Percentiles rank a stretch among this genome's conserved stretches.
Conservation (phyloP, 2,797 vertebrate species). For the Notolabrus celidotus region DNA sequence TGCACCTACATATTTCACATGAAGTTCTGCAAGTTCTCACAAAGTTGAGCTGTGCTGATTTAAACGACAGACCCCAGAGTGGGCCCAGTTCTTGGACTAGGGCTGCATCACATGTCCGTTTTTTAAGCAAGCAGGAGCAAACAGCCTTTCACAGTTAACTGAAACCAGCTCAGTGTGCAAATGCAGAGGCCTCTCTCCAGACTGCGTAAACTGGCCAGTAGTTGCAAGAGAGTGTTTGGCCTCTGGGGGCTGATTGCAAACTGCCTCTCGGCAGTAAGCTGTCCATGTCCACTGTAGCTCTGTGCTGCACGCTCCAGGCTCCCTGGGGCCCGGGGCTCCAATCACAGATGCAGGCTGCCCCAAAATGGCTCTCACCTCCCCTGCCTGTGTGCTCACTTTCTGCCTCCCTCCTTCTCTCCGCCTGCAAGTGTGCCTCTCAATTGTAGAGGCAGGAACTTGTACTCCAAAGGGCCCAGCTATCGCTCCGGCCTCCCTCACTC, state of each 20-base stretch:
- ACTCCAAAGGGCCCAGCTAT: slow-evolving; percentile 63
- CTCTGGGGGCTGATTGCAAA: slow-evolving; percentile 64
- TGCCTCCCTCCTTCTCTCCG: slow-evolving; percentile 35
- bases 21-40: slow-evolving; percentile 6
- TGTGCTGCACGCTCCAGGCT: slow-evolving; percentile 39
- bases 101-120: slow-evolving; percentile 36
- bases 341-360: slow-evolving; percentile 56
- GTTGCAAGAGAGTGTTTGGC: slow-evolving; percentile 52
- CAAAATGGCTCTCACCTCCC: slow-evolving; percentile 17
- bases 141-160: slow-evolving; percentile 59
- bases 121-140: slow-evolving; percentile 58
- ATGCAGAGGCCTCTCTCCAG: slow-evolving; percentile 62
- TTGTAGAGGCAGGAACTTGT: slow-evolving; percentile 70
- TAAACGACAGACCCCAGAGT: slow-evolving; percentile 21
- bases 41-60: slow-evolving; percentile 31
- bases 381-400: slow-evolving; percentile 35
- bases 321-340: slow-evolving; percentile 65
- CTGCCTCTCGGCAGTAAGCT: slow-evolving; percentile 29
- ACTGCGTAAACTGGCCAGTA: slow-evolving; percentile 59
- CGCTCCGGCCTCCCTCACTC: slow-evolving; percentile 81
- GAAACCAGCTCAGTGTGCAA: slow-evolving; percentile 65
- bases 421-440: slow-evolving; percentile 57
- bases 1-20: slow-evolving; percentile 6
- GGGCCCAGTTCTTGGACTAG: slow-evolving; percentile 20
- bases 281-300: slow-evolving; percentile 53